These are phyloP conservation scores for Bursaphelenchus mucronatus DNA, from an alignment of 1,140 invertebrate genomes.

Conservation along the genomic window DNA sequence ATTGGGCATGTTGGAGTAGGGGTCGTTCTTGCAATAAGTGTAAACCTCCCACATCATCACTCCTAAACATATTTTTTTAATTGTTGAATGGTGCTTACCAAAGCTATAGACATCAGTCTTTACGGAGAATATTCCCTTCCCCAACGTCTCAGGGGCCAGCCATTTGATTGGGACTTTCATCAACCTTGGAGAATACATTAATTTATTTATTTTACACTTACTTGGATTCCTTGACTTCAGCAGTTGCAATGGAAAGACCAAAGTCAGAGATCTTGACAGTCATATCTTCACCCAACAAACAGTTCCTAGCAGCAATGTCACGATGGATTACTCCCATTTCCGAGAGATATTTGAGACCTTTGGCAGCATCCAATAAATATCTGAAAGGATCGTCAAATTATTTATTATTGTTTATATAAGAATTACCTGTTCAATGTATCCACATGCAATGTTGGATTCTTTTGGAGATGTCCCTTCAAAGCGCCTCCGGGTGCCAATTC, in stretches of 20 bases:
- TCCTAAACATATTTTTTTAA: background rate
- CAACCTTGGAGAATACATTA: constrained; percentile 15
- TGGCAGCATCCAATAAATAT: constrained; percentile 14
- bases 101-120: constrained; percentile 28
- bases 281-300: constrained; percentile 18
- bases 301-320: constrained; percentile 24
- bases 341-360: constrained; percentile 13
- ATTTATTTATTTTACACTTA: constrained; percentile 5
- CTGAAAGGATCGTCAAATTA: background rate
- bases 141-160: constrained; percentile 22
- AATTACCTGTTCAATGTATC: background rate
- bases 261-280: constrained; percentile 22
- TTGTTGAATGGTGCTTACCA: background rate
- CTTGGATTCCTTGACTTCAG: constrained; percentile 18
- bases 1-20: constrained; percentile 26
- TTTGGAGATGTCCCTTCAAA: constrained; percentile 10
- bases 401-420: no score
- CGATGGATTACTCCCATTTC: constrained; percentile 17
- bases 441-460: background rate
- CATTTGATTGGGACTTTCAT: constrained; percentile 20
- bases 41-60: constrained; percentile 33
- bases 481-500: constrained; percentile 18
- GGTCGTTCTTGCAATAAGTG: constrained; percentile 28
- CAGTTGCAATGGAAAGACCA: constrained; percentile 18
- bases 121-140: constrained; percentile 11